Percentiles rank a stretch among this genome's conserved stretches.
Evolutionary conservation across 2,797 vertebrate species (phyloP).

Genomic region (Anolis apletophallus): DNA sequence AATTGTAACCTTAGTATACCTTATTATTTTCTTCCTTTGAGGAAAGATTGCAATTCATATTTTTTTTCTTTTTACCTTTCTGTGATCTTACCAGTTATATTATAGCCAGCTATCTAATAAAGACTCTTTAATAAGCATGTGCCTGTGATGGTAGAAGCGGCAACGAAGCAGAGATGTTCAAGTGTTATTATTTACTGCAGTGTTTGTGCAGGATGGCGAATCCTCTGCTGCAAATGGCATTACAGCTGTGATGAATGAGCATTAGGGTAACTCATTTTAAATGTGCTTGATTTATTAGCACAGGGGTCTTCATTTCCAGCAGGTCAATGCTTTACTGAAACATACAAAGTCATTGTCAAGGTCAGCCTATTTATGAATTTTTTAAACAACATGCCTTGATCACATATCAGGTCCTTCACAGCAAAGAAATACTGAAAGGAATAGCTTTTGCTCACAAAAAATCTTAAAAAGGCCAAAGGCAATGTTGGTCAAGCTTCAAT

Average conservation of each 20-base stretch:
- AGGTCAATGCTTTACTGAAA: slow-evolving; percentile 99
- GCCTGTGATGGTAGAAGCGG: slow-evolving; percentile 89
- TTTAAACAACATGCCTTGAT: slow-evolving; percentile 87
- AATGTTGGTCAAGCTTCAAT: slow-evolving; percentile 99
- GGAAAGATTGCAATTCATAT: slow-evolving; percentile 57
- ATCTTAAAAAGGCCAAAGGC: slow-evolving; percentile 91
- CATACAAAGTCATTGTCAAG: slow-evolving; percentile 99
- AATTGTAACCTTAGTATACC: slow-evolving; percentile 58
- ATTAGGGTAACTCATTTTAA: slow-evolving; percentile 99
- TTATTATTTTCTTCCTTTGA: slow-evolving; percentile 65
- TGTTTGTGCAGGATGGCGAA: slow-evolving; percentile 94
- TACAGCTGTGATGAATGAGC: slow-evolving; percentile 99
- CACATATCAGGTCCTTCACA: slow-evolving; percentile 84
- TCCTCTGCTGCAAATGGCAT: slow-evolving; percentile 97
- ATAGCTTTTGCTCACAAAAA: slow-evolving; percentile 77
- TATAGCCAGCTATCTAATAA: slow-evolving; percentile 87
- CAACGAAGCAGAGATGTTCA: slow-evolving; percentile 89
- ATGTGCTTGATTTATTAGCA: slow-evolving; percentile 99
- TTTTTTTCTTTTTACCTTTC: slow-evolving; percentile 59
- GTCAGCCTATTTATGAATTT: slow-evolving; percentile 92
- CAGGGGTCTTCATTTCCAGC: slow-evolving; percentile 97
- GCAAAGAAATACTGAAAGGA: slow-evolving; percentile 80
- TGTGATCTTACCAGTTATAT: slow-evolving; percentile 74
- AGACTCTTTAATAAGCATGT: slow-evolving; percentile 96
- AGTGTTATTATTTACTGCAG: slow-evolving; percentile 99